These are phyloP conservation scores for Myotis lucifugus DNA, from an alignment of 2,113 vertebrate genomes.

Conservation along the genomic window DNA sequence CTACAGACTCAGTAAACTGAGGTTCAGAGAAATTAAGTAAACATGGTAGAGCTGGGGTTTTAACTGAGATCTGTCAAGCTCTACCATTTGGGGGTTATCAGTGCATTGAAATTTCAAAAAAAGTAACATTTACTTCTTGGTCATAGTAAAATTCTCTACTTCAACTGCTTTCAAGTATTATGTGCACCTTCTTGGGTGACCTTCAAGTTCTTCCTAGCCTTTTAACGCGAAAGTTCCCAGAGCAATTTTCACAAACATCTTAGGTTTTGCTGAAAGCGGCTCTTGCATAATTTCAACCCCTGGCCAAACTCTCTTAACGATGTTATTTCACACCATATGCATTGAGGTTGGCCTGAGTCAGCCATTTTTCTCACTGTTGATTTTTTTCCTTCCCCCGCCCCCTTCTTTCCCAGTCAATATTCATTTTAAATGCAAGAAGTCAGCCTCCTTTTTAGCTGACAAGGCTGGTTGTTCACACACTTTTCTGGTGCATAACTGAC, in stretches of 20 bases:
- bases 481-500: conserved; percentile 82
- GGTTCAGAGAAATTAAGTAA: background rate
- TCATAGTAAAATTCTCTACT: background rate
- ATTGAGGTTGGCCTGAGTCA: conserved; percentile 80
- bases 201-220: conserved; percentile 27
- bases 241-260: conserved; percentile 53
- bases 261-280: conserved; percentile 71
- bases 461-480: conserved; percentile 76
- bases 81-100: background rate
- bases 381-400: conserved; percentile 66
- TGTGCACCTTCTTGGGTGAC: background rate
- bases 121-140: background rate
- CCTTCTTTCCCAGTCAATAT: conserved; percentile 83
- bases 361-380: conserved; percentile 83
- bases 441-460: conserved; percentile 85
- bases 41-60: background rate
- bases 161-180: background rate
- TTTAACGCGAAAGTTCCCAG: conserved; percentile 13
- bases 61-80: background rate
- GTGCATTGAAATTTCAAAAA: background rate
- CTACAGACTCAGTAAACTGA: background rate
- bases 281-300: conserved; percentile 74
- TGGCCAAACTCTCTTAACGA: conserved; percentile 82
- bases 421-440: conserved; percentile 86
- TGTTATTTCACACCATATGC: conserved; percentile 80